A percentile compares a stretch with the other conserved stretches of the same genome.
phyloP scores from a whole-genome alignment of 2,113 vertebrate genomes.

The Dissostichus mawsoni region DNA sequence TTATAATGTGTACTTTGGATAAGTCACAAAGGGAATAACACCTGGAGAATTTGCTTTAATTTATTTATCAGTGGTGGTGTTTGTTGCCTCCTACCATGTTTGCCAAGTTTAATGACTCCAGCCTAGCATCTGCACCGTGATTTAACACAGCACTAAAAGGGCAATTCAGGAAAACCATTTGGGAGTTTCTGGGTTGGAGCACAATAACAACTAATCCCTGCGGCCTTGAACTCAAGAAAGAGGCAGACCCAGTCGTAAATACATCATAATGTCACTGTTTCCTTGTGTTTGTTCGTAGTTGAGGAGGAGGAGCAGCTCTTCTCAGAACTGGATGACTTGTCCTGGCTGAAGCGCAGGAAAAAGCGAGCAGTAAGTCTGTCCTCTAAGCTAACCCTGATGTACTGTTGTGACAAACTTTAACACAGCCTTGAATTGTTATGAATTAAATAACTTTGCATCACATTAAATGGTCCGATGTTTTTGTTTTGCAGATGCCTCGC shows the following conservation, averaged over 20 bases:
- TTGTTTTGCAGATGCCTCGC: constrained; percentile 87
- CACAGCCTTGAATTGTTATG: constrained; percentile 8
- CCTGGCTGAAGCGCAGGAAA: constrained; percentile 91
- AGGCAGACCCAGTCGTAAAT: constrained; percentile 23
- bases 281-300: constrained; percentile 78
- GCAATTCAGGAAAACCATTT: constrained; percentile 8
- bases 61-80: not conserved
- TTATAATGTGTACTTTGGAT: not conserved
- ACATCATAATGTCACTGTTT: constrained; percentile 32
- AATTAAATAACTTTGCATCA: not conserved
- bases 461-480: constrained; percentile 1
- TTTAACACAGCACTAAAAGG: not conserved
- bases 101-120: not conserved
- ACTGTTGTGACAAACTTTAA: constrained; percentile 6
- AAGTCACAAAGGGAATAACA: not conserved
- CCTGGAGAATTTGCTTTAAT: not conserved
- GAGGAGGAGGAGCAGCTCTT: constrained; percentile 80
- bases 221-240: not conserved
- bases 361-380: constrained; percentile 90
- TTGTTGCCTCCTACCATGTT: not conserved
- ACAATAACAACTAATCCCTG: not conserved
- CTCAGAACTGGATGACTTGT: constrained; percentile 88
- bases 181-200: not conserved
- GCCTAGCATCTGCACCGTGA: not conserved
- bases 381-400: constrained; percentile 35